Conservation (phyloP, 2,797 vertebrate genomes). For the Orientallactaga sibirica region DNA sequence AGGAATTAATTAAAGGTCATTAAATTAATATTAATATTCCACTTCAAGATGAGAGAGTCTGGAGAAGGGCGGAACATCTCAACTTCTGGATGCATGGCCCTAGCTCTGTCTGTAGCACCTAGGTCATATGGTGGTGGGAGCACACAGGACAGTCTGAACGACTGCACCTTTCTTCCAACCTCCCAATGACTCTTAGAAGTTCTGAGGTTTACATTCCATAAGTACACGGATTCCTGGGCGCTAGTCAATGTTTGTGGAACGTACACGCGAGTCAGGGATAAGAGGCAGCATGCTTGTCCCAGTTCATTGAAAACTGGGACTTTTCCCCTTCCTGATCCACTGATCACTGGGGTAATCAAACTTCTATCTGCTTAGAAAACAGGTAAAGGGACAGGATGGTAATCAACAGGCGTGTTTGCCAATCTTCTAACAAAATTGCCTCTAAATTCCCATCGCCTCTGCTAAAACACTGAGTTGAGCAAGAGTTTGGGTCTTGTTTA, state of each 20-base stretch:
- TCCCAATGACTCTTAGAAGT: not conserved
- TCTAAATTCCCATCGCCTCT: not conserved
- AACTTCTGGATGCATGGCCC: not conserved
- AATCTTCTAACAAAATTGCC: not conserved
- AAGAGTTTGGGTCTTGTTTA: not conserved
- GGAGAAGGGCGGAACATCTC: slow-evolving; percentile 2
- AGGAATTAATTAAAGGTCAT: slow-evolving; percentile 69
- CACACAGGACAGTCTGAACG: accelerated
- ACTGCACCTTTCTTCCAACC: not conserved
- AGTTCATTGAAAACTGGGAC: not conserved
- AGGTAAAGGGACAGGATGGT: not conserved
- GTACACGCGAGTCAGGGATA: not conserved
- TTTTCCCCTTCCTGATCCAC: not conserved
- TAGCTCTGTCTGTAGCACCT: not conserved
- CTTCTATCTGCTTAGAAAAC: not conserved
- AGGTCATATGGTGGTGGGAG: not conserved
- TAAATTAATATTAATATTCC: not conserved
- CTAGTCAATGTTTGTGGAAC: not conserved
- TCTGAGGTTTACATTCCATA: not conserved
- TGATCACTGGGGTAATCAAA: not conserved
- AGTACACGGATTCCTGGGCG: not conserved
- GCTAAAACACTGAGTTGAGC: not conserved
- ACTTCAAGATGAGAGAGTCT: slow-evolving; percentile 1
- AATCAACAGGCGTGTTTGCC: not conserved
- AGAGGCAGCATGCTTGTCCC: not conserved